Evolutionary conservation across 2,797 vertebrate genomes (phyloP).

Genomic region (Pempheris klunzingeri): DNA sequence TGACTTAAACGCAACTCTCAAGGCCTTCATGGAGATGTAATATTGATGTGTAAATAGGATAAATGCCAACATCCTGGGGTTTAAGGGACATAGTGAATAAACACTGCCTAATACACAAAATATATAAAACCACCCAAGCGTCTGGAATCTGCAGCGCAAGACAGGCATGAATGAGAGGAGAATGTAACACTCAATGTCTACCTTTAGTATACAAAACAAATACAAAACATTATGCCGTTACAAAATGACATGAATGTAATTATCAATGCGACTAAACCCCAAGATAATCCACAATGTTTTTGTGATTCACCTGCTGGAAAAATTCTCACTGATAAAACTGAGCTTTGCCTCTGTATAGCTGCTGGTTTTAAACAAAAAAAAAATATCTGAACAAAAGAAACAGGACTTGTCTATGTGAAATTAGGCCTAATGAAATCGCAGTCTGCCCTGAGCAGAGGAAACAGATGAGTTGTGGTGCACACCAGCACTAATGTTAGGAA

Average conservation of each 20-base stretch:
- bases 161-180: constrained; percentile 17
- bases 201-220: neutral
- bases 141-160: constrained; percentile 49
- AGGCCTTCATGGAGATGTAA: constrained; percentile 93
- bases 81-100: constrained; percentile 90
- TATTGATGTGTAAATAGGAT: constrained; percentile 98
- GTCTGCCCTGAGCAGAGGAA: constrained; percentile 44
- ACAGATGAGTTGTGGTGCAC: constrained; percentile 59
- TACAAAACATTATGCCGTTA: neutral
- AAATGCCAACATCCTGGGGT: constrained; percentile 96
- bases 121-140: constrained; percentile 63
- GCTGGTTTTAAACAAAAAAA: constrained; percentile 16
- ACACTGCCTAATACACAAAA: constrained; percentile 77
- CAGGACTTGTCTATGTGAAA: constrained; percentile 42
- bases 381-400: constrained; percentile 28
- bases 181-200: constrained; percentile 2
- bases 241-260: constrained; percentile 26
- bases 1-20: constrained; percentile 96
- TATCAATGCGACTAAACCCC: constrained; percentile 31
- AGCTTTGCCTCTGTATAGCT: constrained; percentile 6
- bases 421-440: constrained; percentile 60
- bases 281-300: neutral
- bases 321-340: neutral
- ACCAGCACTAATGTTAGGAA: constrained; percentile 61
- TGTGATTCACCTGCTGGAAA: constrained; percentile 16